A percentile compares a stretch with the other conserved stretches of the same genome.
phyloP scores from a whole-genome alignment of 2,888 invertebrate species.

The Pristionchus entomophagus region DNA sequence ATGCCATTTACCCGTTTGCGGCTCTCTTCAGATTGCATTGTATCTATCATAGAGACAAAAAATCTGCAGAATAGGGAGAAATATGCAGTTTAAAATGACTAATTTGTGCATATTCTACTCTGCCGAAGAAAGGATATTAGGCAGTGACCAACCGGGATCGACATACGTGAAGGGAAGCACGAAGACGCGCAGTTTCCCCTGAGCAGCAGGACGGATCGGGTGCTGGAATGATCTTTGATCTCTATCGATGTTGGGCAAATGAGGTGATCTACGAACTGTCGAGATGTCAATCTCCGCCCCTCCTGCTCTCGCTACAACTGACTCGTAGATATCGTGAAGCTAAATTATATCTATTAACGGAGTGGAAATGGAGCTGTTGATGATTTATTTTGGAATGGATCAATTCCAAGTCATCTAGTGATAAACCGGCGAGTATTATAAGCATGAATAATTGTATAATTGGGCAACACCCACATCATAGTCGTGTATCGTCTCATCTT shows the following conservation, averaged over 20 bases:
- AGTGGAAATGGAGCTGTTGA: no score
- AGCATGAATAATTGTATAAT: not conserved
- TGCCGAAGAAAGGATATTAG: not conserved
- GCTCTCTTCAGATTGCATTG: no score
- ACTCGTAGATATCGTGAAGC: conserved; percentile 59
- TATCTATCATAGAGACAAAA: not conserved
- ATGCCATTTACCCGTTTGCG: no score
- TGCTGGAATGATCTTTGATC: conserved; percentile 11
- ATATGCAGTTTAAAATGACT: no score
- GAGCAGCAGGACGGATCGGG: not conserved
- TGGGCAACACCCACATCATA: conserved; percentile 8
- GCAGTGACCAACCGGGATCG: conserved; percentile 60
- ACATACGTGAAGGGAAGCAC: conserved; percentile 68
- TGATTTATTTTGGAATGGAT: no score
- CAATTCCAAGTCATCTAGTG: no score
- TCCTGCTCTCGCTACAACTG: conserved; percentile 40
- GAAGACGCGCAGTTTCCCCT: conserved; percentile 61
- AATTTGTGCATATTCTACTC: no score
- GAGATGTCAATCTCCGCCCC: not conserved
- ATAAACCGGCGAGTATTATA: no score
- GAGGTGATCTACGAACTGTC: not conserved
- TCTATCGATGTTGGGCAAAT: not conserved
- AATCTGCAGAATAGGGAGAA: not conserved
- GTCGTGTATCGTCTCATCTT: not conserved
- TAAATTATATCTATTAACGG: conserved; percentile 32